Conservation (phyloP, 2,888 invertebrate genomes). For the Hecatera dysodea region DNA sequence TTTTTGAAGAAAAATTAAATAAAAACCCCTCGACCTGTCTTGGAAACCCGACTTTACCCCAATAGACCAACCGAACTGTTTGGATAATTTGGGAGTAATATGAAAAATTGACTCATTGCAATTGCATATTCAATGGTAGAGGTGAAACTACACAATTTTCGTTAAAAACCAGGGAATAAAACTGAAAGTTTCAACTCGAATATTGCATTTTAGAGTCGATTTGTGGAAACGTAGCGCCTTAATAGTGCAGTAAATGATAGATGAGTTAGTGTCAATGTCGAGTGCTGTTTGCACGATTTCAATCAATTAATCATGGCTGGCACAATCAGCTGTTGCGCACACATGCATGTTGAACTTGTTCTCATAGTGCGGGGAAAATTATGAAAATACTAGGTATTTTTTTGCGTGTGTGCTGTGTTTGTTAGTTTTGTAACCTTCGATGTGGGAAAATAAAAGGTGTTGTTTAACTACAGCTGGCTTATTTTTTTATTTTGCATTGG, state of each 20-base stretch:
- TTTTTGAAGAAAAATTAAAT: too few species aligned
- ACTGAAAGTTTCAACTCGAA: constrained; percentile 6
- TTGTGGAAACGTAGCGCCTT: constrained; percentile 34
- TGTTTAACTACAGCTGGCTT: rapidly evolving
- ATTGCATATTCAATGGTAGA: background rate
- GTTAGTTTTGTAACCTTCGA: background rate
- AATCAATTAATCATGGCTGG: constrained; percentile 58
- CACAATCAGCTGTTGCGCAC: constrained; percentile 26
- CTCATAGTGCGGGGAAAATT: constrained; percentile 18
- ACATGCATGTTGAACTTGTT: constrained; percentile 2
- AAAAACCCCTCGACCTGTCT: too few species aligned
- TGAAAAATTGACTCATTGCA: too few species aligned
- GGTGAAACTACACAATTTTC: background rate
- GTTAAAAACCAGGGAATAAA: background rate
- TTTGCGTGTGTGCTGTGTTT: background rate
- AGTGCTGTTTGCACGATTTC: constrained; percentile 56
- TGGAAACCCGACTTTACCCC: too few species aligned
- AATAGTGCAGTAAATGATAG: constrained; percentile 51
- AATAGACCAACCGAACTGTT: too few species aligned
- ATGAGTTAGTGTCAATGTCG: constrained; percentile 32
- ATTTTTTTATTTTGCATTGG: too few species aligned
- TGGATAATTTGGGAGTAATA: too few species aligned
- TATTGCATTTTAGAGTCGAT: constrained; percentile 40
- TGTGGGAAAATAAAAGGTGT: background rate
- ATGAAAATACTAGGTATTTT: constrained; percentile 11